These are phyloP conservation scores for silkworm (Bombyx mori) DNA, from an alignment of 1,140 invertebrate species.

Conservation along the genomic window DNA sequence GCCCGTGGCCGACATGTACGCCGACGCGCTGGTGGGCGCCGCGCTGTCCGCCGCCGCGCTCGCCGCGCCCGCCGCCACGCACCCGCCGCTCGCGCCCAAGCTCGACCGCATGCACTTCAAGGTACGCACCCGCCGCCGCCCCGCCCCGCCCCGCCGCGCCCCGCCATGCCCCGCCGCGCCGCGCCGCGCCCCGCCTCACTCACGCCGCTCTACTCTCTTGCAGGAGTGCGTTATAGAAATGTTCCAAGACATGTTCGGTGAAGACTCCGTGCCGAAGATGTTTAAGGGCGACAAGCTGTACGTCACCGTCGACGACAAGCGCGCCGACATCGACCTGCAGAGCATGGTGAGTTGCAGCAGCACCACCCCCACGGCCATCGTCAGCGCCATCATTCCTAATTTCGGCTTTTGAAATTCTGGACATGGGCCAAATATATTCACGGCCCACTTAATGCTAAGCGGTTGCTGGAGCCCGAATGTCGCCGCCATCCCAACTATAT, in stretches of 20 bases:
- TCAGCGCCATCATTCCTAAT: no score
- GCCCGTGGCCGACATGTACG: conserved; percentile 98
- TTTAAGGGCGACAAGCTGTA: conserved; percentile 92
- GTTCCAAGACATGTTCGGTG: conserved; percentile 95
- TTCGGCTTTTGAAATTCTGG: no score
- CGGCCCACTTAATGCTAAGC: no score
- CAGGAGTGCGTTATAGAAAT: conserved; percentile 94
- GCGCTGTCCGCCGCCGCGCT: conserved; percentile 83
- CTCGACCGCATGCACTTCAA: conserved; percentile 91
- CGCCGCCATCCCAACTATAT: no score
- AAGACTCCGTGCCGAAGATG: conserved; percentile 94
- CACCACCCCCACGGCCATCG: background rate
- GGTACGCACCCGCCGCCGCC: conserved; percentile 33
- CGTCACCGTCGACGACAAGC: conserved; percentile 88
- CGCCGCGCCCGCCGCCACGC: conserved; percentile 68
- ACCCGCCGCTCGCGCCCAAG: conserved; percentile 75
- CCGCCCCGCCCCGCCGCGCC: no score
- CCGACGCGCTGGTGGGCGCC: conserved; percentile 92
- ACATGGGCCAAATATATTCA: no score
- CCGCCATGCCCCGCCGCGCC: no score
- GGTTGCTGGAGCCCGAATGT: no score
- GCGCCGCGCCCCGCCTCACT: no score
- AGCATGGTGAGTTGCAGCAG: conserved; percentile 74
- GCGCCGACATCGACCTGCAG: conserved; percentile 88
- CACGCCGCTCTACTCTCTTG: conserved; percentile 24